Base-by-base conservation (phyloP, 2,888 invertebrate genomes). In the Sarcophaga variegata region DNA sequence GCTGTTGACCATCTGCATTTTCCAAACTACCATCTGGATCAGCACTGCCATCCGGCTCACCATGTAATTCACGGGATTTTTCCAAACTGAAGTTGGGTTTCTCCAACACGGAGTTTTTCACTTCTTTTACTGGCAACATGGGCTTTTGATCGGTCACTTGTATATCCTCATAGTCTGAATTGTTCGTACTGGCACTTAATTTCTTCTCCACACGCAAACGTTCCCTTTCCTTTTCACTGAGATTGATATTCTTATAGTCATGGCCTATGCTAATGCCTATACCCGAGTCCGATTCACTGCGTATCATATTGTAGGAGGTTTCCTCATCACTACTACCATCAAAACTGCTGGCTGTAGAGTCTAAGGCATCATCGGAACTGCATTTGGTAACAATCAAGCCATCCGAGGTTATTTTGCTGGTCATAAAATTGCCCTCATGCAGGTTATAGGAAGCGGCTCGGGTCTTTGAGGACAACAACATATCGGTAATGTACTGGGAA, bases 31-130 rank as follows among this genome's bases (percentile, higher is more conserved):
- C 96, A 90, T 97, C 97, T 1, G 97, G 96, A 93, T 97, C 97
- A 17, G 97, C 97, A 89, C 96, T 95, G n/a, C 97, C 97, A 90
- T 97, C 97, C 0, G 97, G 97, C 90, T 97, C 97, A 11, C 97
- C 97, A 11, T 97, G 97, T 88, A 96, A 93, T 90, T 97, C 97
- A 47, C 97, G 94, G 91, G 96, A 97, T 88, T 95, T 94, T 74
- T 95, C 95, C 45, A 90, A 94, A 54, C 77, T 83, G 71, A 88
- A 90, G 0, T 78, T 71, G 6, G 88, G 64, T 3, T 88, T 89
- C 10, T 75, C 74, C 6, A n/a, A 60, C 2, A 79, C 62, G 4
- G 17, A n/a, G n/a, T 12, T 59, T 4, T 78, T 76, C 0, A 70
- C 27, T 10, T 83, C 77, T 20, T 85, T 75, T 1, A 88, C 77